Evolutionary conservation across 1,140 invertebrate genomes (phyloP).

Genomic region (Heliconius eleuchia): DNA sequence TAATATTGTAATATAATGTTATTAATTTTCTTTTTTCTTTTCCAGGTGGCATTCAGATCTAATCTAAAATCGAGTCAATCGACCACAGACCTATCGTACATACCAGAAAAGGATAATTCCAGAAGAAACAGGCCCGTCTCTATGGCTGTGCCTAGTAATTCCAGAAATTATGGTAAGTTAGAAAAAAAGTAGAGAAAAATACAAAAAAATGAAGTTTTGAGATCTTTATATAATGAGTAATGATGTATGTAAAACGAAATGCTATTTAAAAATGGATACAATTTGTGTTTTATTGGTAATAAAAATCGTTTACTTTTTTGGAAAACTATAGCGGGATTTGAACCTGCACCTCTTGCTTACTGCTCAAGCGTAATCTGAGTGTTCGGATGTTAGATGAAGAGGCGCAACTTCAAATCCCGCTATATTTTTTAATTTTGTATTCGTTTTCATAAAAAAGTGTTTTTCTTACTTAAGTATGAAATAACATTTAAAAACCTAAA

Average conservation of each 20-base stretch:
- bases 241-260: not conserved
- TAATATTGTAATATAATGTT: too few species aligned
- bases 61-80: constrained; percentile 89
- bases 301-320: too few species aligned
- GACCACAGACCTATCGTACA: constrained; percentile 76
- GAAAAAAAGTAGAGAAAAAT: not conserved
- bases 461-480: too few species aligned
- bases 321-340: too few species aligned
- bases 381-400: too few species aligned
- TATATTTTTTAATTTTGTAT: too few species aligned
- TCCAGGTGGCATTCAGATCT: constrained; percentile 67
- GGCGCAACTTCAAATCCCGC: too few species aligned
- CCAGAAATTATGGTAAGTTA: constrained; percentile 64
- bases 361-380: too few species aligned
- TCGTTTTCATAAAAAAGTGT: too few species aligned
- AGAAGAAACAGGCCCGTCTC: constrained; percentile 61
- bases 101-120: constrained; percentile 70
- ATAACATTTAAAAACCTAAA: too few species aligned
- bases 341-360: too few species aligned
- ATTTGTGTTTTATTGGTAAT: not conserved
- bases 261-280: too few species aligned
- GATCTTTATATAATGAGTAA: constrained; percentile 1
- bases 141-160: constrained; percentile 71
- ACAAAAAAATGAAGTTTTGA: not conserved
- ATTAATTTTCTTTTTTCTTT: constrained; percentile 11